A percentile compares a stretch with the other conserved stretches of the same genome.
Evolutionary conservation across 2,797 vertebrate species (phyloP).

Genomic region (Holocentrus rufus): DNA sequence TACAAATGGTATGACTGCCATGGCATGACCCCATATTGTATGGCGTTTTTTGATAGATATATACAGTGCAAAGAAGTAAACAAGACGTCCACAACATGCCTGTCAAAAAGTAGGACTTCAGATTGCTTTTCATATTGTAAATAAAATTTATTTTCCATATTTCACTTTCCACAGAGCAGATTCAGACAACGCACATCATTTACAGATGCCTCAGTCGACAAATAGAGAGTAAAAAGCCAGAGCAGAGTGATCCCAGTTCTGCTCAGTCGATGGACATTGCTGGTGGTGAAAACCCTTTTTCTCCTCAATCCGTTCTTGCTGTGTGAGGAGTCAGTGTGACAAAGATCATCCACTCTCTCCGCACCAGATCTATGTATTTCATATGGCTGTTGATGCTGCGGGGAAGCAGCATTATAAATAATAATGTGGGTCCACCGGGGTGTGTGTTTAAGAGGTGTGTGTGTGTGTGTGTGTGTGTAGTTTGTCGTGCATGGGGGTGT

Average conservation of each 20-base stretch:
- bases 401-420: constrained; percentile 68
- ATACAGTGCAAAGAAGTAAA: neutral
- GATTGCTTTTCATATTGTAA: constrained; percentile 51
- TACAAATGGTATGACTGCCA: no score
- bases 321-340: neutral
- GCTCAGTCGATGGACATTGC: constrained; percentile 32
- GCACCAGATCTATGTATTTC: constrained; percentile 28
- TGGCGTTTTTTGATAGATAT: no score
- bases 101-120: neutral
- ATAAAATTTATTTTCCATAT: constrained; percentile 79
- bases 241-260: constrained; percentile 23
- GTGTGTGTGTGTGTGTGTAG: neutral
- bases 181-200: constrained; percentile 55
- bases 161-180: constrained; percentile 51
- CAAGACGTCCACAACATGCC: neutral
- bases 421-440: constrained; percentile 48
- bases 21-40: no score
- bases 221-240: constrained; percentile 36
- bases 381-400: constrained; percentile 33
- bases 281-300: constrained; percentile 7
- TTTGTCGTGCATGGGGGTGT: neutral
- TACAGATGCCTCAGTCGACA: constrained; percentile 45
- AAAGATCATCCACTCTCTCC: neutral
- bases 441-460: constrained; percentile 20
- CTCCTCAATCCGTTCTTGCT: neutral